phyloP scores from a whole-genome alignment of 1,140 invertebrate genomes.

The Drosophila persimilis region DNA sequence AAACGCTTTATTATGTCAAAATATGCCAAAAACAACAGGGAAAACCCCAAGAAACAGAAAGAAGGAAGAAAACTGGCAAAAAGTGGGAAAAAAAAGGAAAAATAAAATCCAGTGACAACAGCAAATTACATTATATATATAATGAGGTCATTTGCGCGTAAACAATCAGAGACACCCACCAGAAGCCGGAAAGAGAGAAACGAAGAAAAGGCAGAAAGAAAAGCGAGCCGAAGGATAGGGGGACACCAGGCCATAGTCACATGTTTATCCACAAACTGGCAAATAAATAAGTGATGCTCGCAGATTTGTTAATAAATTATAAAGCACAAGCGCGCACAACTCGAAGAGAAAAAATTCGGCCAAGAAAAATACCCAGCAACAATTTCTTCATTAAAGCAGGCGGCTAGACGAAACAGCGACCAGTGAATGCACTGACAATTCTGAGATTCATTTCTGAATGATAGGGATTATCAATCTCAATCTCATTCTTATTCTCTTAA shows the following conservation, averaged over 20 bases:
- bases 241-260: constrained; percentile 33
- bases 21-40: constrained; percentile 34
- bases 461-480: too few relatives aligned
- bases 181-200: constrained; percentile 1
- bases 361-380: constrained; percentile 4
- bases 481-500: too few relatives aligned
- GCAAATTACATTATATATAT: constrained; percentile 74
- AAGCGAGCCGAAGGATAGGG: background rate
- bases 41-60: constrained; percentile 29
- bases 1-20: constrained; percentile 76
- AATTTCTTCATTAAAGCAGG: constrained; percentile 1
- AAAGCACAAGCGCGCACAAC: constrained; percentile 37
- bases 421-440: background rate
- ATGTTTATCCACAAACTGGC: constrained; percentile 77
- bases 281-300: constrained; percentile 77
- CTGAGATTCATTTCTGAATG: too few relatives aligned
- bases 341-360: constrained; percentile 15
- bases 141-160: constrained; percentile 80
- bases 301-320: constrained; percentile 68
- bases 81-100: background rate
- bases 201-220: background rate
- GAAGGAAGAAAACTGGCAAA: constrained; percentile 26
- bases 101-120: constrained; percentile 39
- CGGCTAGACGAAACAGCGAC: background rate
- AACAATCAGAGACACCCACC: constrained; percentile 60